Conservation (phyloP, 2,113 vertebrate genomes). For the Paedocypris sp. region DNA sequence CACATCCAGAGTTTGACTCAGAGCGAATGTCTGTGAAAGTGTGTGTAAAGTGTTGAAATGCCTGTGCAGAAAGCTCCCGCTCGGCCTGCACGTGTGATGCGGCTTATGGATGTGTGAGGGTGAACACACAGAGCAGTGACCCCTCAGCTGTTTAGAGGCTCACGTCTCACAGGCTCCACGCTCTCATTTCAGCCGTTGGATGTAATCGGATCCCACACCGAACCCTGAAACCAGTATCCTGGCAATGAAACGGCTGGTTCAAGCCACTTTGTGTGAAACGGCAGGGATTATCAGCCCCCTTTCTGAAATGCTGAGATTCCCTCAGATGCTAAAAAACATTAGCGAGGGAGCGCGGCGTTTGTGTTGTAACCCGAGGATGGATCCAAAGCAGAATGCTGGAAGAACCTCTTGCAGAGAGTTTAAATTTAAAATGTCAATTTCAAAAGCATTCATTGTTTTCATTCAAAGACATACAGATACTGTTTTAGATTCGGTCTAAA, state of each 20-base stretch:
- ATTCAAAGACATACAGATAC: too few relatives aligned
- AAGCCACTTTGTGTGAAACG: conserved; percentile 32
- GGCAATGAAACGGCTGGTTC: conserved; percentile 47
- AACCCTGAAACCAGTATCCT: conserved; percentile 35
- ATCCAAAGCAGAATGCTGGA: too few relatives aligned
- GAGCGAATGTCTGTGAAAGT: not conserved
- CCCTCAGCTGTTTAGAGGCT: conserved; percentile 61
- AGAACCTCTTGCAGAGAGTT: too few relatives aligned
- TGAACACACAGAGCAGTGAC: conserved; percentile 33
- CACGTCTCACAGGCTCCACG: conserved; percentile 40
- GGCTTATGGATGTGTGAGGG: conserved; percentile 36
- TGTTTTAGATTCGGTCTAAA: too few relatives aligned
- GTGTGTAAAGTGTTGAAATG: not conserved
- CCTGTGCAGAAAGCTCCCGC: not conserved
- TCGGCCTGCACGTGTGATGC: conserved; percentile 16
- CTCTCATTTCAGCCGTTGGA: conserved; percentile 61
- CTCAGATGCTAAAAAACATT: conserved; percentile 20
- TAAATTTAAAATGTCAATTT: too few relatives aligned
- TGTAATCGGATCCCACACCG: conserved; percentile 54
- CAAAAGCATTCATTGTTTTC: too few relatives aligned
- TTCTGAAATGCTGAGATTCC: conserved; percentile 24
- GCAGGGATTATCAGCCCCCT: conserved; percentile 28
- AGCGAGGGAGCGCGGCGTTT: conserved; percentile 11
- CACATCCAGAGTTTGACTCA: not conserved
- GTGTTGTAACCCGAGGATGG: not conserved